Conservation (phyloP, 2,888 invertebrate genomes). For the Listrodromus nycthemerus region DNA sequence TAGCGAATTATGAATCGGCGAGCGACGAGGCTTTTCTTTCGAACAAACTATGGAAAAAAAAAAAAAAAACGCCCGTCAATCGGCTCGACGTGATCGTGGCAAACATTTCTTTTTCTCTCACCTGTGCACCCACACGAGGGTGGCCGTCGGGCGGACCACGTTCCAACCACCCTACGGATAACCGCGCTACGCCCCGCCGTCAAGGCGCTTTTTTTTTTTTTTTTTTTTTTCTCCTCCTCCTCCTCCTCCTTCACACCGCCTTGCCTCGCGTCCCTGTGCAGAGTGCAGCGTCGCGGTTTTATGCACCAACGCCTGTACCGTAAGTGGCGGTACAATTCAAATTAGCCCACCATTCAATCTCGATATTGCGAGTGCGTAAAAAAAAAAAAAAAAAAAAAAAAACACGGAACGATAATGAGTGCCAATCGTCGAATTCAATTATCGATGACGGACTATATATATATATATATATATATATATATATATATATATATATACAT, state of each 20-base stretch:
- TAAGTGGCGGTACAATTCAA: conserved; percentile 79
- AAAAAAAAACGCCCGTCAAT: conserved; percentile 33
- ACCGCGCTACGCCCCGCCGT: conserved; percentile 23
- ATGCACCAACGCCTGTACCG: conserved; percentile 74
- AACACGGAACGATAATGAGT: conserved; percentile 11
- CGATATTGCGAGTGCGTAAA: conserved; percentile 46
- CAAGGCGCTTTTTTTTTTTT: conserved; percentile 50
- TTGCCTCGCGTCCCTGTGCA: conserved; percentile 54
- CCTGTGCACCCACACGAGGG: neutral
- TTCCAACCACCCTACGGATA: conserved; percentile 48
- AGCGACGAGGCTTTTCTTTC: conserved; percentile 38
- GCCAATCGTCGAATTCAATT: conserved; percentile 32
- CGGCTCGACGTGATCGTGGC: conserved; percentile 15
- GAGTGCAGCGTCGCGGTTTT: conserved; percentile 64
- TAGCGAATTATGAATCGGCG: conserved; percentile 80
- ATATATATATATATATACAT: neutral
- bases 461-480: neutral
- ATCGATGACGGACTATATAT: conserved; percentile 13
- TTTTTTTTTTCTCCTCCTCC: too few species aligned
- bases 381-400: conserved; percentile 16
- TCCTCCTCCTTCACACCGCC: conserved; percentile 34
- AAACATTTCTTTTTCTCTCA: neutral
- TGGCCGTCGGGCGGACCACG: conserved; percentile 10
- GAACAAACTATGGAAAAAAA: conserved; percentile 22
- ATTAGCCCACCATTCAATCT: conserved; percentile 77